These are phyloP conservation scores for Aplochiton taeniatus DNA, from an alignment of 2,797 vertebrate species.

Conservation along the genomic window DNA sequence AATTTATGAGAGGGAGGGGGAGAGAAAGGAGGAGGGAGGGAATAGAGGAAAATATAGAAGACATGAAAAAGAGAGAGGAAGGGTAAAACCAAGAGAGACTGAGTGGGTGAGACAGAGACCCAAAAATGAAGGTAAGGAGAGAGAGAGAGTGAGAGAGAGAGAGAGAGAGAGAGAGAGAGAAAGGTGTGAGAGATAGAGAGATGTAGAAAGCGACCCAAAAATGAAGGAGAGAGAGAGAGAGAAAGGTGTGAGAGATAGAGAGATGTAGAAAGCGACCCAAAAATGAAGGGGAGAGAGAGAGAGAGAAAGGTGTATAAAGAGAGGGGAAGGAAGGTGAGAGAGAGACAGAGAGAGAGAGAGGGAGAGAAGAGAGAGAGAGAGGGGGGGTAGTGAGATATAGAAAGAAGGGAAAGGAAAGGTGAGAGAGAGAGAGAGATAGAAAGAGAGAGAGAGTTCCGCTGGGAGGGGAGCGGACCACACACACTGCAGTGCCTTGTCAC, in stretches of 20 bases:
- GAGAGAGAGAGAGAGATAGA: constrained; percentile 3
- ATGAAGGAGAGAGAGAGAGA: background rate
- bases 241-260: background rate
- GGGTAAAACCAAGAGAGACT: constrained; percentile 10
- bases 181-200: constrained; percentile 1
- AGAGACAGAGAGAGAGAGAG: constrained; percentile 12
- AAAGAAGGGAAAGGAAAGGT: background rate
- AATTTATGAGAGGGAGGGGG: background rate
- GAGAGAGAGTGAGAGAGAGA: constrained; percentile 2
- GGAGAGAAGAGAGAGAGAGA: constrained; percentile 13
- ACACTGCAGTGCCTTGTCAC: no score
- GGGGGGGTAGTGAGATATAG: no score
- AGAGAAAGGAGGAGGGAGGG: constrained; percentile 11
- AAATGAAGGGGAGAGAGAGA: no score
- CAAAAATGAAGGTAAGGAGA: constrained; percentile 6
- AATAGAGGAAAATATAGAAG: constrained; percentile 5
- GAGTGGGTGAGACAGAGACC: background rate
- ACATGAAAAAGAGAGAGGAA: constrained; percentile 14
- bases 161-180: background rate
- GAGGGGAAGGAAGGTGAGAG: constrained; percentile 3
- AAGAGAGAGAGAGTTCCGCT: constrained; percentile 14
- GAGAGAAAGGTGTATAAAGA: constrained; percentile 1
- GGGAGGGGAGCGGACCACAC: no score
- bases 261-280: constrained; percentile 8
- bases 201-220: constrained; percentile 4